A percentile compares a stretch with the other conserved stretches of the same genome.
These are phyloP conservation scores for Salminus brasiliensis DNA, from an alignment of 2,113 vertebrate genomes.

Conservation along the genomic window DNA sequence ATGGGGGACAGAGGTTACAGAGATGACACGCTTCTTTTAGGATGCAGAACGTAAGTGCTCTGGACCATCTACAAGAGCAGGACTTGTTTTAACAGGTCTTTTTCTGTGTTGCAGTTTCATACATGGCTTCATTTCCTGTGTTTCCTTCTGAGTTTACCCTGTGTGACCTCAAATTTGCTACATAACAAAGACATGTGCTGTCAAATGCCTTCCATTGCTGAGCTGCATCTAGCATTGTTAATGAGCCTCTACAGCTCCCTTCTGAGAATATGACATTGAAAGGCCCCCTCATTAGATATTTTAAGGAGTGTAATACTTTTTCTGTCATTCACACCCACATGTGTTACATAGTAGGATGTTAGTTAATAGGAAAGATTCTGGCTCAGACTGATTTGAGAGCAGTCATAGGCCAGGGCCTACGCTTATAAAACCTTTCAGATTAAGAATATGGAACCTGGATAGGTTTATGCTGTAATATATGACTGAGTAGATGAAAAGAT, in stretches of 20 bases:
- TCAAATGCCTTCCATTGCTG: neutral
- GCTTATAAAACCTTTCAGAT: neutral
- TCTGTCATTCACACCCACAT: constrained; percentile 14
- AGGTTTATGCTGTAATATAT: no score
- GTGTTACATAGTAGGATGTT: constrained; percentile 49
- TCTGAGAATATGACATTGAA: neutral
- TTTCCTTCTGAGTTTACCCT: constrained; percentile 23
- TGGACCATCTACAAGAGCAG: constrained; percentile 6
- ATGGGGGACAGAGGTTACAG: constrained; percentile 44
- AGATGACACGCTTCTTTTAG: constrained; percentile 42
- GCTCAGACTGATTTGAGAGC: constrained; percentile 11
- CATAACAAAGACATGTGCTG: constrained; percentile 5
- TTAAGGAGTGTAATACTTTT: neutral
- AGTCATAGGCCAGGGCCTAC: neutral
- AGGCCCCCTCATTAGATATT: neutral
- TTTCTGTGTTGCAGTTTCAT: neutral
- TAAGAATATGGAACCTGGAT: constrained; percentile 31
- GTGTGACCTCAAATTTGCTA: constrained; percentile 28
- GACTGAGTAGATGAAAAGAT: no score
- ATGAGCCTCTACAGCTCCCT: constrained; percentile 12
- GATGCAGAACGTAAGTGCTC: constrained; percentile 6
- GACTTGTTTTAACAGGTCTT: neutral
- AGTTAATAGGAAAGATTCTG: constrained; percentile 42
- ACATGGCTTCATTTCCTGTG: constrained; percentile 25
- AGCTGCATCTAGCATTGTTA: constrained; percentile 28